Conservation (phyloP, 2,797 vertebrate species). For the Enteromius thamalakanensis region DNA sequence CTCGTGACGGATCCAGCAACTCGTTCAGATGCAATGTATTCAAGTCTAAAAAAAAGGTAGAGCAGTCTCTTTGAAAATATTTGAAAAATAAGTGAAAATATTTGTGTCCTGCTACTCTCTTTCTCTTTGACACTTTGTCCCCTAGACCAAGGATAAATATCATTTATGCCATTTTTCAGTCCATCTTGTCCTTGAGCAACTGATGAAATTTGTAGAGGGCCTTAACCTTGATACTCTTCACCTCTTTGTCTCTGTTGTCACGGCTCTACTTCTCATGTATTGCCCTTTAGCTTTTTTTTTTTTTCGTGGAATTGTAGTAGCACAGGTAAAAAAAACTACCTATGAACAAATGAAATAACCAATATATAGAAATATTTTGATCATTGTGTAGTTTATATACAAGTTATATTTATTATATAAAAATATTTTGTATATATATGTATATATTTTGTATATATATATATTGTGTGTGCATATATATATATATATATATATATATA, state of each 20-base stretch:
- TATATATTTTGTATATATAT: too few species aligned
- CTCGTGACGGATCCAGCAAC: constrained; percentile 83
- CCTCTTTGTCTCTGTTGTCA: background rate
- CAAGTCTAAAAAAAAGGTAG: constrained; percentile 90
- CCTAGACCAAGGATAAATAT: background rate
- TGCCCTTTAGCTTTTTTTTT: background rate
- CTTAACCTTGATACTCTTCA: constrained; percentile 14
- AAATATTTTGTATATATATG: too few species aligned
- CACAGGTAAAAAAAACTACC: background rate
- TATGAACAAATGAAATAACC: background rate
- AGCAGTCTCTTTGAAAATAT: background rate
- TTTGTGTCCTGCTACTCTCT: background rate
- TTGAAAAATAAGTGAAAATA: background rate
- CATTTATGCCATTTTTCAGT: background rate
- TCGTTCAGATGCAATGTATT: constrained; percentile 89
- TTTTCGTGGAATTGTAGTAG: background rate
- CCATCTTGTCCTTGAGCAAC: background rate
- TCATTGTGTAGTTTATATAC: background rate
- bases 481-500: too few species aligned
- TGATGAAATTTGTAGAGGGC: background rate
- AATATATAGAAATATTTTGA: background rate
- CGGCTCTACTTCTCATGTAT: background rate
- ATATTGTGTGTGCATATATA: too few species aligned
- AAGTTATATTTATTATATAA: too few species aligned
- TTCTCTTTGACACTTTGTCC: background rate